Evolutionary conservation across 1,140 invertebrate species (phyloP).

Genomic region (Zaprionus kolodkinae): DNA sequence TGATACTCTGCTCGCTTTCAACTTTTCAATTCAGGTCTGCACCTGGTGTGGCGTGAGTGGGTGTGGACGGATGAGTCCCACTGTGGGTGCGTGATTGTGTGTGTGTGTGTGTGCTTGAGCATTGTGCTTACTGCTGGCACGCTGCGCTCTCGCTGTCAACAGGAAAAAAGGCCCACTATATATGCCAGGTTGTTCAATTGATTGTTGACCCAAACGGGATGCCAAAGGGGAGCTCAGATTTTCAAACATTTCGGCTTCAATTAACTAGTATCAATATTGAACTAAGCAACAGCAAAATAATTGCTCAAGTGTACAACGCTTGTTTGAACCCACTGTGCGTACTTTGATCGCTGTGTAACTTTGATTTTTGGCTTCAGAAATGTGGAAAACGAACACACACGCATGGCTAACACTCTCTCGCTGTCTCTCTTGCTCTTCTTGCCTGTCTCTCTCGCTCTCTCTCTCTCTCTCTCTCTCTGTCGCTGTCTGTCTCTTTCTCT

Average conservation of each 20-base stretch:
- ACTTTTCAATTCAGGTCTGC: conserved; percentile 10
- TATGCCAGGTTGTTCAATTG: conserved; percentile 64
- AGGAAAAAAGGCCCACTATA: conserved; percentile 32
- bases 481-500: conserved; percentile 37
- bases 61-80: not conserved
- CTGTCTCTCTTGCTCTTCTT: conserved; percentile 29
- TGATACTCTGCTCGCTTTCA: conserved; percentile 2
- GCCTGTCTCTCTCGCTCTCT: conserved; percentile 50
- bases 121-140: not conserved
- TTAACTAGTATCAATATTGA: conserved; percentile 79
- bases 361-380: not conserved
- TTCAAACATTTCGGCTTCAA: conserved; percentile 61
- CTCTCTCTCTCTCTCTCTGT: conserved; percentile 57
- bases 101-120: conserved; percentile 1
- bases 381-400: conserved; percentile 9
- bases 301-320: conserved; percentile 8
- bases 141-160: conserved; percentile 19
- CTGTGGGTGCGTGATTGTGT: not conserved
- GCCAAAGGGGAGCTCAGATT: conserved; percentile 29
- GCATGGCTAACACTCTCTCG: not conserved
- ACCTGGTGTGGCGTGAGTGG: not conserved
- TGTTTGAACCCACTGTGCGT: not conserved
- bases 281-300: conserved; percentile 50
- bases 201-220: conserved; percentile 52
- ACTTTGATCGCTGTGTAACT: not conserved